phyloP scores from a whole-genome alignment of 2,113 vertebrate genomes.

The Psilopogon haemacephalus region DNA sequence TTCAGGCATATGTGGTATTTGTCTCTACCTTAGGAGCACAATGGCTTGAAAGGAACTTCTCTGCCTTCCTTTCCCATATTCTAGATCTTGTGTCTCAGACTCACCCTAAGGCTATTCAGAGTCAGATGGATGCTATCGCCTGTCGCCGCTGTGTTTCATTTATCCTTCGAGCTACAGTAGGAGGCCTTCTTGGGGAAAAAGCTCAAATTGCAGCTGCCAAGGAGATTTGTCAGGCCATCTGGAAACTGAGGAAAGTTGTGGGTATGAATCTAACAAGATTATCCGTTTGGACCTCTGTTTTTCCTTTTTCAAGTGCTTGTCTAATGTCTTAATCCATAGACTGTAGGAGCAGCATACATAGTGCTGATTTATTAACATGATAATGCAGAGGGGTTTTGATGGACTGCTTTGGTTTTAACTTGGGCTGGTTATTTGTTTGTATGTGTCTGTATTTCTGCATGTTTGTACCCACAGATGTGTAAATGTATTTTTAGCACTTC shows the following conservation, averaged over 20 bases:
- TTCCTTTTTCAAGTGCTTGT: constrained; percentile 42
- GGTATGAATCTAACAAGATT: constrained; percentile 79
- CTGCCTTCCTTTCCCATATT: constrained; percentile 81
- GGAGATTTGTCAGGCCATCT: constrained; percentile 84
- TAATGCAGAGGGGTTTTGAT: not conserved
- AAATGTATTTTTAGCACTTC: not conserved
- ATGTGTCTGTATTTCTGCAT: not conserved
- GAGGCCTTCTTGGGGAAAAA: constrained; percentile 90
- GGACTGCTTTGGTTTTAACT: not conserved
- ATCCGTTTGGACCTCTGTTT: not conserved
- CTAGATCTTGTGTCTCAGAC: constrained; percentile 86
- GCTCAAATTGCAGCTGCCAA: constrained; percentile 89
- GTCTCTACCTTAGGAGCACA: constrained; percentile 83
- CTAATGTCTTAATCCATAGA: not conserved
- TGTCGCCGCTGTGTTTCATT: constrained; percentile 87
- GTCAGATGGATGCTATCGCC: constrained; percentile 76
- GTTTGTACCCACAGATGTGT: not conserved
- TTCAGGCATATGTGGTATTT: constrained; percentile 90
- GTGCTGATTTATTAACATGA: constrained; percentile 5
- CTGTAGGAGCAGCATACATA: not conserved
- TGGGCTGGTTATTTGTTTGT: not conserved
- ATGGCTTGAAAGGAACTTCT: constrained; percentile 90
- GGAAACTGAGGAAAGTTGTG: constrained; percentile 81
- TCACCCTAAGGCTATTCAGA: constrained; percentile 80
- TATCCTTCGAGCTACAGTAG: constrained; percentile 85